Evolutionary conservation across 2,888 invertebrate species (phyloP).

Genomic region (Tipula vernalis): DNA sequence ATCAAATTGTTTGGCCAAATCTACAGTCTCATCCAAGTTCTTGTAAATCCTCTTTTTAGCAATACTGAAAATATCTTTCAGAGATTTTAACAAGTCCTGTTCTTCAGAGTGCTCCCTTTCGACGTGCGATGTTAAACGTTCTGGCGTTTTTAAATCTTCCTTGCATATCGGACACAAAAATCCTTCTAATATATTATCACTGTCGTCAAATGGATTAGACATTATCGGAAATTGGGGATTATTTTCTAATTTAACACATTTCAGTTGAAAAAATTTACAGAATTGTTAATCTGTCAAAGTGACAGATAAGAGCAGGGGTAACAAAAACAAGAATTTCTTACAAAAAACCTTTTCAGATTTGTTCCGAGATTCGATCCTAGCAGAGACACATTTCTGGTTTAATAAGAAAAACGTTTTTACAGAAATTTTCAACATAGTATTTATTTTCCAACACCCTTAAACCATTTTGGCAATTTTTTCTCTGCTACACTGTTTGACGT

Average conservation of each 20-base stretch:
- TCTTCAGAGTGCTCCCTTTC: constrained; percentile 80
- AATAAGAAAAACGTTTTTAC: neutral
- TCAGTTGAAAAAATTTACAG: neutral
- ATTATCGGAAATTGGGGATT: constrained; percentile 7
- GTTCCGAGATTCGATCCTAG: too few species aligned
- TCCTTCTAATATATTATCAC: constrained; percentile 66
- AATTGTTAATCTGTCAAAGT: neutral
- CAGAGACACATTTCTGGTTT: neutral
- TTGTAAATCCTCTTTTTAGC: constrained; percentile 75
- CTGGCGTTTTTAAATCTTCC: constrained; percentile 74
- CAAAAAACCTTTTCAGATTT: too few species aligned
- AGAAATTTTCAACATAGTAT: neutral
- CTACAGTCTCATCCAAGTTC: constrained; percentile 57
- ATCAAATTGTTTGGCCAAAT: constrained; percentile 45
- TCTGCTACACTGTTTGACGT: neutral
- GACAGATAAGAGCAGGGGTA: neutral
- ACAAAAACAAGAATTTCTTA: too few species aligned
- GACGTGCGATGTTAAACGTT: constrained; percentile 76
- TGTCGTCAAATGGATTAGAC: constrained; percentile 16
- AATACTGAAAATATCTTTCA: constrained; percentile 75
- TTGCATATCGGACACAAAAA: constrained; percentile 93
- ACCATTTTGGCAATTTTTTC: constrained; percentile 5
- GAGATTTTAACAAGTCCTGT: constrained; percentile 65
- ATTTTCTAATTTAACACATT: neutral
- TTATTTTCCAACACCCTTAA: neutral